Percentiles rank a stretch among this genome's conserved stretches.
Evolutionary conservation across 2,113 vertebrate genomes (phyloP).

Genomic region (Bufo gargarizans): DNA sequence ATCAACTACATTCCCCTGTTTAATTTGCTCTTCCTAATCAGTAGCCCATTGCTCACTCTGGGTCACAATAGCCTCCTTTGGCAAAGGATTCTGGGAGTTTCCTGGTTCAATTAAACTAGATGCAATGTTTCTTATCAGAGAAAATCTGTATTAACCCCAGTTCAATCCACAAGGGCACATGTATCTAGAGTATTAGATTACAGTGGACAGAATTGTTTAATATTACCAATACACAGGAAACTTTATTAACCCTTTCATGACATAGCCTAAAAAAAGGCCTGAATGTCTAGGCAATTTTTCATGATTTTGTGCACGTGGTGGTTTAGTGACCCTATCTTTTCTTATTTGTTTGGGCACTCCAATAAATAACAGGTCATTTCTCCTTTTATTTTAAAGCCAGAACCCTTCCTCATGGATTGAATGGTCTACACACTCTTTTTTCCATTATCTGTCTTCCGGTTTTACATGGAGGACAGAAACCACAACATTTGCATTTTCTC

Average conservation of each 20-base stretch:
- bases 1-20: conserved; percentile 45
- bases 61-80: conserved; percentile 17
- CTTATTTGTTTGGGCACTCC: no score
- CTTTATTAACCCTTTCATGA: background rate
- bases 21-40: conserved; percentile 49
- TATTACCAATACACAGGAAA: background rate
- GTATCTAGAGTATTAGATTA: background rate
- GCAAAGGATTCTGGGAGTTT: conserved; percentile 36
- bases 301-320: no score
- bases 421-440: no score
- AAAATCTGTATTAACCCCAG: background rate
- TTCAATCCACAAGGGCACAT: background rate
- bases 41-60: conserved; percentile 37
- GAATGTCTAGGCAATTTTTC: no score
- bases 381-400: no score
- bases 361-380: no score
- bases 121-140: background rate
- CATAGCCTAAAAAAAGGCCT: no score
- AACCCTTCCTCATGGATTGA: no score
- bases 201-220: background rate
- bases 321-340: no score
- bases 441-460: no score
- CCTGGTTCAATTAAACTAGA: conserved; percentile 44
- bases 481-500: no score
- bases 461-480: no score